Evolutionary conservation across 1,140 invertebrate genomes (phyloP).

Genomic region (Bombus confusus): DNA sequence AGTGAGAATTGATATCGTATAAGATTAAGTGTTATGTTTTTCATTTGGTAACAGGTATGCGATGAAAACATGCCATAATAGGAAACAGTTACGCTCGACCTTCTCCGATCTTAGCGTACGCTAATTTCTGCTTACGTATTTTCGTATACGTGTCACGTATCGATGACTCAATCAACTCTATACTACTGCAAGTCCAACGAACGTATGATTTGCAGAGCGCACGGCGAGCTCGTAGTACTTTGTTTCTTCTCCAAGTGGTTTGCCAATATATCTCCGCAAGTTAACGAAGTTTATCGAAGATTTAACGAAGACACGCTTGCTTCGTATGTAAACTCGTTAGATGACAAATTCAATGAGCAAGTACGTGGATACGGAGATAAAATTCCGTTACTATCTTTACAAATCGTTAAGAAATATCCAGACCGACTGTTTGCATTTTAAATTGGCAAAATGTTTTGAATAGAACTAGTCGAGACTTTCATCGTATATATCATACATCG

Average conservation of each 20-base stretch:
- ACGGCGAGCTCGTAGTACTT: neutral
- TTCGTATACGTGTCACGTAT: constrained; percentile 64
- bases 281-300: neutral
- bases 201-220: constrained; percentile 29
- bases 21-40: neutral
- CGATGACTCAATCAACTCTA: constrained; percentile 62
- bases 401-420: neutral
- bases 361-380: neutral
- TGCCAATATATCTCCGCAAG: neutral
- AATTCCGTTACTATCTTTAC: neutral
- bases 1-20: neutral
- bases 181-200: constrained; percentile 28
- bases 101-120: constrained; percentile 37
- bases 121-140: constrained; percentile 60
- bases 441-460: neutral
- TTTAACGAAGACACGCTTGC: neutral
- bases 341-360: neutral
- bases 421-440: neutral
- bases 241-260: neutral
- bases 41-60: neutral
- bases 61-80: constrained; percentile 43
- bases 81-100: constrained; percentile 39
- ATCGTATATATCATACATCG: too few relatives aligned
- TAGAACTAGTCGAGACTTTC: fast-evolving
- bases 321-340: neutral